A percentile compares a stretch with the other conserved stretches of the same genome.
Evolutionary conservation across 2,797 vertebrate genomes (phyloP).

Genomic region (Odontamblyopus rebecca): DNA sequence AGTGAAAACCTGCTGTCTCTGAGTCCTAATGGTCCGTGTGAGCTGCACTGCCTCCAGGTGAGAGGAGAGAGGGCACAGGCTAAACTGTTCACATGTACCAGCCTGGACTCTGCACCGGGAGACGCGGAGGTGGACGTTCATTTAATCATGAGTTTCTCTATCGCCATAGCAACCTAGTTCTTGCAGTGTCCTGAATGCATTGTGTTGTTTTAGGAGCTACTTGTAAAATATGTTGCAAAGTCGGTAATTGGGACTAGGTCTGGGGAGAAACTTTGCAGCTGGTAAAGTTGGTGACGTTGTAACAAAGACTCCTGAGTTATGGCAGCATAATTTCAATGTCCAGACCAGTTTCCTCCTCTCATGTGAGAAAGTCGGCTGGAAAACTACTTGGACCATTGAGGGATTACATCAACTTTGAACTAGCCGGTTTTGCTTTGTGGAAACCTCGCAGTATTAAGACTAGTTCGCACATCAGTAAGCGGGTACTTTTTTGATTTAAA

Average conservation of each 20-base stretch:
- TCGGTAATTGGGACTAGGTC: neutral
- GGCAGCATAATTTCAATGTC: too few relatives aligned
- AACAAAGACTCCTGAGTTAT: too few relatives aligned
- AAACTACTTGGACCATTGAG: too few relatives aligned
- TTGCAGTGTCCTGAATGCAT: neutral
- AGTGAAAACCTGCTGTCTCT: neutral
- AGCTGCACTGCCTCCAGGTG: constrained; percentile 11
- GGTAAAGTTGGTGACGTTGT: too few relatives aligned
- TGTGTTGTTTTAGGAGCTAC: neutral
- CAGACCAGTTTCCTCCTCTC: too few relatives aligned
- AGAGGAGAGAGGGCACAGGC: neutral
- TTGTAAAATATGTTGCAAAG: too few relatives aligned
- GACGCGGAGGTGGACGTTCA: neutral
- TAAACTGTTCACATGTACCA: constrained; percentile 43
- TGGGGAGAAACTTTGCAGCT: neutral
- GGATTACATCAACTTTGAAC: too few relatives aligned
- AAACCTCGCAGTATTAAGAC: too few relatives aligned
- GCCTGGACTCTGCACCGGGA: constrained; percentile 18
- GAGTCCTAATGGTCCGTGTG: neutral
- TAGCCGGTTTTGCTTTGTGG: too few relatives aligned
- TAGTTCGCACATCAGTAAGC: too few relatives aligned
- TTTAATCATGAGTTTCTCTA: constrained; percentile 23
- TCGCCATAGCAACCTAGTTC: constrained; percentile 57
- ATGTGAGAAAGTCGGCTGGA: too few relatives aligned
- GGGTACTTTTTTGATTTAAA: too few relatives aligned